Evolutionary conservation across 2,797 vertebrate genomes (phyloP).

Genomic region (Luscinia megarhynchos): DNA sequence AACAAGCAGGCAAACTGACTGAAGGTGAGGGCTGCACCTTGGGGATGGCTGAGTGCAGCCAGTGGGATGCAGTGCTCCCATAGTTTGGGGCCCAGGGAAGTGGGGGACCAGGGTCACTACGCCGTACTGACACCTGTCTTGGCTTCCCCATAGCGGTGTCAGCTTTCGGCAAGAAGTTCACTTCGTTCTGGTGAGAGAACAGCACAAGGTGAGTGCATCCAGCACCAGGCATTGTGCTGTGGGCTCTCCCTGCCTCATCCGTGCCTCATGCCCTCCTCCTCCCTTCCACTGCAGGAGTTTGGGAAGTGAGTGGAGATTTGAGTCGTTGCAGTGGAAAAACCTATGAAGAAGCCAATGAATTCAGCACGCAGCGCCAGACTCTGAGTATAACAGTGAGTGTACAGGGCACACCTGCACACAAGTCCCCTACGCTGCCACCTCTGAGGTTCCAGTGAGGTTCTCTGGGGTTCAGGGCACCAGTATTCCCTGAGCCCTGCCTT

Average conservation of each 20-base stretch:
- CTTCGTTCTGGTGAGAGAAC: slow-evolving; percentile 95
- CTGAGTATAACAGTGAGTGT: slow-evolving; percentile 89
- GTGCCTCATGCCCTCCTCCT: background rate
- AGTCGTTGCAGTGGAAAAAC: slow-evolving; percentile 89
- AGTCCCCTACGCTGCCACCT: background rate
- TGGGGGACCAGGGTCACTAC: accelerated
- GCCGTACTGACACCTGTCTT: background rate
- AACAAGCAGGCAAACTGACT: slow-evolving; percentile 98
- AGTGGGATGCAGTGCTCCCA: accelerated
- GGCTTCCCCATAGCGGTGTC: slow-evolving; percentile 87
- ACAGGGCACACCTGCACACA: background rate
- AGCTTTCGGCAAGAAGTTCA: slow-evolving; percentile 98
- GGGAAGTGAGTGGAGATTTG: slow-evolving; percentile 74
- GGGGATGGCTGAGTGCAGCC: background rate
- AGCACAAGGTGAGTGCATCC: slow-evolving; percentile 79
- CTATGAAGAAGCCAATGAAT: slow-evolving; percentile 86
- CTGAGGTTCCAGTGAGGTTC: background rate
- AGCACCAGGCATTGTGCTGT: accelerated
- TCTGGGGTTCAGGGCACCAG: background rate
- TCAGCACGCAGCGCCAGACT: slow-evolving; percentile 78
- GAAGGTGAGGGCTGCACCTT: slow-evolving; percentile 82
- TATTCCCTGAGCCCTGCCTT: background rate
- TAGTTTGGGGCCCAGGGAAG: accelerated
- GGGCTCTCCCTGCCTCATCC: background rate
- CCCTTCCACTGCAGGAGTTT: slow-evolving; percentile 59